These are phyloP conservation scores for Corythornis vintsioides DNA, from an alignment of 2,113 vertebrate genomes.

Conservation along the genomic window DNA sequence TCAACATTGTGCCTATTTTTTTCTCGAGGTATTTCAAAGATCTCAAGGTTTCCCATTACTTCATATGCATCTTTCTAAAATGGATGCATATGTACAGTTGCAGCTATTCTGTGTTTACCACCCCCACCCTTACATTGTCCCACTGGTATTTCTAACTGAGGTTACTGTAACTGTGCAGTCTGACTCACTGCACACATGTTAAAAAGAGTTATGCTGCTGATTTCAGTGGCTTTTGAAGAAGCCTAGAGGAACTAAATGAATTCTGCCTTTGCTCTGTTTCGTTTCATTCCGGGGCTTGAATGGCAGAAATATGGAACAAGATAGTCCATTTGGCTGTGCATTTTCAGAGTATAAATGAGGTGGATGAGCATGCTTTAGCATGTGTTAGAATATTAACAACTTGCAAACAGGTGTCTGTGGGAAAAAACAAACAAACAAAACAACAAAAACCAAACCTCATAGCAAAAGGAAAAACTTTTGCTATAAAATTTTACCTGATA, in stretches of 20 bases:
- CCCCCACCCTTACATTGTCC: background rate
- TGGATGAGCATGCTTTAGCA: background rate
- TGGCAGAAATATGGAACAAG: slow-evolving; percentile 20
- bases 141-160: background rate
- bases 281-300: background rate
- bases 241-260: background rate
- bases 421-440: background rate
- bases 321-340: background rate
- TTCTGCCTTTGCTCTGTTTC: background rate
- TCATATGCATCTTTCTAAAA: background rate
- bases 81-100: background rate
- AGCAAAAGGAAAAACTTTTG: background rate
- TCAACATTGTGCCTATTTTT: background rate
- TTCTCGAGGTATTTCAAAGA: background rate
- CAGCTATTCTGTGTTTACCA: background rate
- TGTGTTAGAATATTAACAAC: background rate
- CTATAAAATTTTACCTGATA: slow-evolving; percentile 8
- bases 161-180: background rate
- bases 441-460: background rate
- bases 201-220: slow-evolving; percentile 22
- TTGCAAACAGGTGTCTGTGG: slow-evolving; percentile 1
- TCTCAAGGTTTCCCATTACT: background rate
- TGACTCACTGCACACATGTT: slow-evolving; percentile 17
- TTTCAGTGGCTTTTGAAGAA: background rate
- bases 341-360: slow-evolving; percentile 24